phyloP scores from a whole-genome alignment of 2,888 invertebrate species.

The Chrysina gloriosa region DNA sequence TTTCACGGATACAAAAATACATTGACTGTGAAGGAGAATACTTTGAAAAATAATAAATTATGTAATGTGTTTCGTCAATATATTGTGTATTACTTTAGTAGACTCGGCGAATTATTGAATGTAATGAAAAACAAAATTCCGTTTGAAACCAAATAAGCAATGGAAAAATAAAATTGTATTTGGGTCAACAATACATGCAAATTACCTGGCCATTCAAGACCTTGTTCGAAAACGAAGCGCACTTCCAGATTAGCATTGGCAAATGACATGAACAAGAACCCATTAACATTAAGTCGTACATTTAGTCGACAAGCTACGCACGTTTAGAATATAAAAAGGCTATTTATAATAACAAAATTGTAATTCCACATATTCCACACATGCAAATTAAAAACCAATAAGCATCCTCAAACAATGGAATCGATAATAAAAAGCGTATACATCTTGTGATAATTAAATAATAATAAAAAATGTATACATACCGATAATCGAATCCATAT shows the following conservation, averaged over 20 bases:
- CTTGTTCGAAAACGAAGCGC: not conserved
- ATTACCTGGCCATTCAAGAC: constrained; percentile 26
- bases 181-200: not conserved
- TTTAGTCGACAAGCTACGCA: not conserved
- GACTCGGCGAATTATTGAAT: too few species aligned
- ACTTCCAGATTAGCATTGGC: constrained; percentile 17
- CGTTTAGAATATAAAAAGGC: constrained; percentile 15
- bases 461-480: constrained; percentile 22
- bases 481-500: constrained; percentile 21
- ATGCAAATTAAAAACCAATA: constrained; percentile 28
- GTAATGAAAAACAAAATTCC: too few species aligned
- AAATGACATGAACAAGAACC: not conserved
- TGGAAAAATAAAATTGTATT: not conserved
- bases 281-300: not conserved
- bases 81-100: too few species aligned
- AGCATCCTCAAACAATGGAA: not conserved
- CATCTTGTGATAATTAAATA: constrained; percentile 24
- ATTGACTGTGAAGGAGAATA: too few species aligned
- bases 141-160: too few species aligned
- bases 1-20: too few species aligned
- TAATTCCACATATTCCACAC: constrained; percentile 5
- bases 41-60: too few species aligned
- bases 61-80: too few species aligned
- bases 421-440: constrained; percentile 6
- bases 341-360: not conserved